Evolutionary conservation across 2,888 invertebrate species (phyloP), one percentile per base, ranked within the genome.

Genomic region (Drosophila mimetica): DNA sequence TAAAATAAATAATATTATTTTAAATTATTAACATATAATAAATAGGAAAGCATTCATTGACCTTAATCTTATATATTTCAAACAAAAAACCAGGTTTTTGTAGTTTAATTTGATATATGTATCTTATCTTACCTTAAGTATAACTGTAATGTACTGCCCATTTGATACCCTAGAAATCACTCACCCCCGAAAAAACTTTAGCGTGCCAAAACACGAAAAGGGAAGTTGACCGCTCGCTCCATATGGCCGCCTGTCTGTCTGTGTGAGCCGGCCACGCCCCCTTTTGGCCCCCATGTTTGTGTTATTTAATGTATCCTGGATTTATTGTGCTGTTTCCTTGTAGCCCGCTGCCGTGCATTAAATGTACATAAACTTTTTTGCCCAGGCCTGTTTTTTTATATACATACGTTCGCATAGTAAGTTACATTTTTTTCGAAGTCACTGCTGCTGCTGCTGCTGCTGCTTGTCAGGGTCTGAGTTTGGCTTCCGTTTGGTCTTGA

Each of bases 271-370:
- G 53, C 48, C 75, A 42, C 59, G 63, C 57, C 60, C 53, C 46
- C 46, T 63, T 36, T 36, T 37, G 30, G 57, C 30, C 41, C 51
- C 28, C 53, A 25, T 52, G 51, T 20, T 67, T 80, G 69, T 85
- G 83, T 88, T 87, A 89, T 85, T 87, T 89, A 89, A 87, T 87
- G 89, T 84, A 87, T 89, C 89, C 86, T 83, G 86, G 81, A 87
- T 87, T 87, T 87, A 87, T 87, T 86, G 80, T 82, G 76, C 76
- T 84, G 89, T 76, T 83, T 84, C 81, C 81, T 74, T 72, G 75
- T 73, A 78, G 69, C 57, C 76, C 75, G 75, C 79, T 74, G 73
- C 71, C 67, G 71, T 75, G 76, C 75, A 78, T 86, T 84, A 83
- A 86, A 84, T 76, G 81, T 77, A 76, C 79, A 84, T 77, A 84